Conservation (phyloP, 2,113 vertebrate genomes). For the Lipophrys pholis region DNA sequence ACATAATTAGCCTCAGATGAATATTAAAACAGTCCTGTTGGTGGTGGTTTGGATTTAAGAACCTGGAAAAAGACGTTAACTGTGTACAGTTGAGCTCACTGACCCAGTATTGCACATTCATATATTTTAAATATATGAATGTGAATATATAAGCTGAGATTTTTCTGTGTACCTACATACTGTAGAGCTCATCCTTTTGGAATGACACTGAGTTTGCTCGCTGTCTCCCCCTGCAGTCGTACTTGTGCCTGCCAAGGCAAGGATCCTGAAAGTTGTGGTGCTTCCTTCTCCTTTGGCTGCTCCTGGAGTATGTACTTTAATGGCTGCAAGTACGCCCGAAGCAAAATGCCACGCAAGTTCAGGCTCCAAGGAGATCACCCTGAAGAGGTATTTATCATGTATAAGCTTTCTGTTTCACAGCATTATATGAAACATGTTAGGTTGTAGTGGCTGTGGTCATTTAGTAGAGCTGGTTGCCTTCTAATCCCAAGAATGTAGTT, state of each 20-base stretch:
- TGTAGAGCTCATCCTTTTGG: too few species aligned
- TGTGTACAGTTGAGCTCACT: too few species aligned
- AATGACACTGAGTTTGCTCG: slow-evolving; percentile 7
- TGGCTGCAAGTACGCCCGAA: slow-evolving; percentile 97
- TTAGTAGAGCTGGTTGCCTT: too few species aligned
- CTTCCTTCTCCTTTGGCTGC: slow-evolving; percentile 98
- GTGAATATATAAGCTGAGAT: too few species aligned
- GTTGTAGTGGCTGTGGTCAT: too few species aligned
- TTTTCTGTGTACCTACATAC: too few species aligned
- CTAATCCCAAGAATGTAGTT: too few species aligned
- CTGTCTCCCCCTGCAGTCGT: slow-evolving; percentile 86
- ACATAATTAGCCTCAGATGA: background rate
- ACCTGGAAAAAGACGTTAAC: background rate
- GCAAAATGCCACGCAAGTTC: slow-evolving; percentile 97
- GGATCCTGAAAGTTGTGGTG: slow-evolving; percentile 92
- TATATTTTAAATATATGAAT: too few species aligned
- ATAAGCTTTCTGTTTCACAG: background rate
- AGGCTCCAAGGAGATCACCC: slow-evolving; percentile 94
- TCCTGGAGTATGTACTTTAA: slow-evolving; percentile 99
- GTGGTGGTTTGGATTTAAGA: background rate
- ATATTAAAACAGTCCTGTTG: background rate
- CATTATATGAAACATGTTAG: background rate
- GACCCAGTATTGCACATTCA: too few species aligned
- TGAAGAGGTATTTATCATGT: slow-evolving; percentile 86
- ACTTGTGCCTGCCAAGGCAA: slow-evolving; percentile 99